Percentiles rank a stretch among this genome's conserved stretches.
phyloP scores from a whole-genome alignment of 2,113 vertebrate genomes.

The Tenebrosternarchus preto region DNA sequence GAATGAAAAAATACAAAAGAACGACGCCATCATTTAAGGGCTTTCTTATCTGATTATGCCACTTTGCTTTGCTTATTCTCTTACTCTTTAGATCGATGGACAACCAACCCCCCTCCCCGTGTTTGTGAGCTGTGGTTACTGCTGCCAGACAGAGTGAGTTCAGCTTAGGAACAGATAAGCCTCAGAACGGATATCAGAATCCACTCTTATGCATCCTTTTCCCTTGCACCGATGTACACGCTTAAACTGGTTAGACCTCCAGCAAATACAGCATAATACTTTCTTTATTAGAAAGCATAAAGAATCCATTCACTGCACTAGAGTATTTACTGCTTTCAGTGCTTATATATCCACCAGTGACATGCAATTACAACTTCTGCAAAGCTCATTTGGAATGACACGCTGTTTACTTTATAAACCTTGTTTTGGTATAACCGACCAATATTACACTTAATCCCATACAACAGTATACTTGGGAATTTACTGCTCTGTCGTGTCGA shows the following conservation, averaged over 20 bases:
- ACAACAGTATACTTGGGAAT: background rate
- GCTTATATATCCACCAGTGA: constrained; percentile 29
- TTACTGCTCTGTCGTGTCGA: background rate
- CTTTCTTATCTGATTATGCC: constrained; percentile 58
- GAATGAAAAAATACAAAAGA: background rate
- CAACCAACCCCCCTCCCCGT: constrained; percentile 52
- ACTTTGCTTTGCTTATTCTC: constrained; percentile 44
- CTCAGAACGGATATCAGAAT: constrained; percentile 28
- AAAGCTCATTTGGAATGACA: constrained; percentile 28
- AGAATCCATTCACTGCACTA: background rate
- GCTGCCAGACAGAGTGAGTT: constrained; percentile 52
- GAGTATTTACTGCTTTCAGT: background rate
- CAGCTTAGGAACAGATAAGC: constrained; percentile 43
- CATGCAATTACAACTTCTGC: constrained; percentile 18
- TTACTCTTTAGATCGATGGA: constrained; percentile 45
- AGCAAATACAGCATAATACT: background rate
- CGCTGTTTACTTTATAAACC: background rate
- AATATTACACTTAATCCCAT: background rate
- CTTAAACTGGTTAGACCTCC: constrained; percentile 2
- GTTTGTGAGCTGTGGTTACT: constrained; percentile 58
- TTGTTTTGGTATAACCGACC: background rate
- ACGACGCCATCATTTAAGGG: constrained; percentile 10
- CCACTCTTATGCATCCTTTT: background rate
- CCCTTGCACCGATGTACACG: background rate
- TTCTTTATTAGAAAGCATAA: background rate